phyloP scores from a whole-genome alignment of 2,888 invertebrate species.

The Schizaphis graminum region DNA sequence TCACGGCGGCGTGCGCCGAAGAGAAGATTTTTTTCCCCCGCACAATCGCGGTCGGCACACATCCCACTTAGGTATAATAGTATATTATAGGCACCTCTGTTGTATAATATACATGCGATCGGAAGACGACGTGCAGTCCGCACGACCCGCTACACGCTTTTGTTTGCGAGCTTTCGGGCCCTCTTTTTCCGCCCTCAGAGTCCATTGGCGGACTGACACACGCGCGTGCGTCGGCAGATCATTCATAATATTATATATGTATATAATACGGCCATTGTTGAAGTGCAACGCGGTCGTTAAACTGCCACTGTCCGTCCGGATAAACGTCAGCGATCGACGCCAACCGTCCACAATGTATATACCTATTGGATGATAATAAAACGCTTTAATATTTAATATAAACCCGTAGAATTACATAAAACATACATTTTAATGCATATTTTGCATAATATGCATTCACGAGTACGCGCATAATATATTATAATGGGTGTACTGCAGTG shows the following conservation, averaged over 20 bases:
- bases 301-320: background rate
- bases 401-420: background rate
- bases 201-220: background rate
- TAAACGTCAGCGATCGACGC: background rate
- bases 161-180: background rate
- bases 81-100: no score
- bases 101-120: no score
- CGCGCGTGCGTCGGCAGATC: background rate
- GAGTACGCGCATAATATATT: background rate
- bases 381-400: background rate
- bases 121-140: background rate
- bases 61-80: background rate
- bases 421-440: background rate
- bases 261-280: slow-evolving; percentile 10
- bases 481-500: background rate
- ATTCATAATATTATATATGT: no score
- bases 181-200: background rate
- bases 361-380: background rate
- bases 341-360: background rate
- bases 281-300: background rate
- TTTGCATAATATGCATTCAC: background rate
- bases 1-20: background rate
- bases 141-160: background rate
- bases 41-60: slow-evolving; percentile 6
- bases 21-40: background rate